Evolutionary conservation across 2,797 vertebrate genomes (phyloP).

Genomic region (Echiichthys vipera): DNA sequence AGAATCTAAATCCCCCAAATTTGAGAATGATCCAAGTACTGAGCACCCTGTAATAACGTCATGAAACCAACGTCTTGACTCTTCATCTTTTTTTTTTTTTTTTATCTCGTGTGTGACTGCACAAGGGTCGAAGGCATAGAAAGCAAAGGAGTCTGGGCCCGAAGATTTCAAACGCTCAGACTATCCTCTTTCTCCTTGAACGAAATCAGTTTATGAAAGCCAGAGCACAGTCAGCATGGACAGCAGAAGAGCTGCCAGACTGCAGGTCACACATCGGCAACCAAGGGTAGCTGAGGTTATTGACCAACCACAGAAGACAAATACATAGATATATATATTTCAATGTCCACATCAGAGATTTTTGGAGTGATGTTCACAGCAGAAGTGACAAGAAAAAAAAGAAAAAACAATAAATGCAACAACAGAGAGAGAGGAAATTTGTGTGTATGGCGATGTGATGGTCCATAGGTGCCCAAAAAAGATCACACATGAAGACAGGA

Average conservation of each 20-base stretch:
- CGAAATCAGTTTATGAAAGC: constrained; percentile 91
- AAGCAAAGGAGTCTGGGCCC: constrained; percentile 76
- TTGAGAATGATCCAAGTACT: constrained; percentile 76
- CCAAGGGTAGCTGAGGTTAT: constrained; percentile 91
- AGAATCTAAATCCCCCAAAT: constrained; percentile 66
- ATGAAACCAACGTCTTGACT: constrained; percentile 78
- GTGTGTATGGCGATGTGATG: constrained; percentile 85
- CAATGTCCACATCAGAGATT: constrained; percentile 20
- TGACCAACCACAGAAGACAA: constrained; percentile 17
- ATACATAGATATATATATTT: constrained; percentile 16
- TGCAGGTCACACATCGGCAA: constrained; percentile 88
- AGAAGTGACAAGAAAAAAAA: constrained; percentile 42
- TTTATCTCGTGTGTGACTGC: constrained; percentile 80
- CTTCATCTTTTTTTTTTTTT: constrained; percentile 53
- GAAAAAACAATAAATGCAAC: constrained; percentile 36
- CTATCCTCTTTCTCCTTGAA: constrained; percentile 72
- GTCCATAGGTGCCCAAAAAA: constrained; percentile 90
- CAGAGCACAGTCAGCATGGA: constrained; percentile 91
- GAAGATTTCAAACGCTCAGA: constrained; percentile 80
- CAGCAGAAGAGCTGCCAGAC: constrained; percentile 91
- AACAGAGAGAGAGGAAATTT: constrained; percentile 61
- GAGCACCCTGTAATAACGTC: constrained; percentile 82
- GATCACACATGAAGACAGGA: constrained; percentile 87
- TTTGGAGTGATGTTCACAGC: constrained; percentile 36
- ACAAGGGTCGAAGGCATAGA: constrained; percentile 85